Evolutionary conservation across 2,113 vertebrate species (phyloP).

Genomic region (Setophaga kirtlandii): DNA sequence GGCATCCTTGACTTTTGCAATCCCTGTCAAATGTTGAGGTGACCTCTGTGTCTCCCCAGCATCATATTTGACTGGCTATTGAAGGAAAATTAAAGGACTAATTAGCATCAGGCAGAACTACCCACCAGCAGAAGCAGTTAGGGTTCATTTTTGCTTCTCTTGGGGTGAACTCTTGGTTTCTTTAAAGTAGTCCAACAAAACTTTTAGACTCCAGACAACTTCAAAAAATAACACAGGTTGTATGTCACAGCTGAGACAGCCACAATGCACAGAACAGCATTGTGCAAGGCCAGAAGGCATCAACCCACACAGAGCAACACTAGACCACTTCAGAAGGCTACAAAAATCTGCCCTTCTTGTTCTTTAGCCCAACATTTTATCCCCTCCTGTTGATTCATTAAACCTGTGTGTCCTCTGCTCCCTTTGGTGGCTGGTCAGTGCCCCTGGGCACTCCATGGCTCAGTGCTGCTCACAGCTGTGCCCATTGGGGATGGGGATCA

Average conservation of each 20-base stretch:
- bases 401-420: not conserved
- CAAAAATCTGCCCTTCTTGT: not conserved
- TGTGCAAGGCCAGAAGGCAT: not conserved
- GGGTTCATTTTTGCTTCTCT: not conserved
- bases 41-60: not conserved
- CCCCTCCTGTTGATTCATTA: fast-evolving
- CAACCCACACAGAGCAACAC: not conserved
- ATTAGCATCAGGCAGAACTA: not conserved
- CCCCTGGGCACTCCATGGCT: not conserved
- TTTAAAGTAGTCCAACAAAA: not conserved
- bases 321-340: not conserved
- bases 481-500: not conserved
- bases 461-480: not conserved
- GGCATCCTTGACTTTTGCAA: fast-evolving
- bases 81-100: not conserved
- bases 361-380: not conserved
- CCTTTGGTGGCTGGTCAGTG: not conserved
- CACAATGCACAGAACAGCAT: not conserved
- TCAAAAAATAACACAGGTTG: not conserved
- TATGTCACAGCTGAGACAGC: fast-evolving
- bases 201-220: not conserved
- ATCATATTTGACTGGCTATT: not conserved
- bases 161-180: not conserved
- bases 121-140: not conserved
- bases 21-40: not conserved